Evolutionary conservation across 2,888 invertebrate genomes (phyloP).

Genomic region (Sclerodermus sp.): DNA sequence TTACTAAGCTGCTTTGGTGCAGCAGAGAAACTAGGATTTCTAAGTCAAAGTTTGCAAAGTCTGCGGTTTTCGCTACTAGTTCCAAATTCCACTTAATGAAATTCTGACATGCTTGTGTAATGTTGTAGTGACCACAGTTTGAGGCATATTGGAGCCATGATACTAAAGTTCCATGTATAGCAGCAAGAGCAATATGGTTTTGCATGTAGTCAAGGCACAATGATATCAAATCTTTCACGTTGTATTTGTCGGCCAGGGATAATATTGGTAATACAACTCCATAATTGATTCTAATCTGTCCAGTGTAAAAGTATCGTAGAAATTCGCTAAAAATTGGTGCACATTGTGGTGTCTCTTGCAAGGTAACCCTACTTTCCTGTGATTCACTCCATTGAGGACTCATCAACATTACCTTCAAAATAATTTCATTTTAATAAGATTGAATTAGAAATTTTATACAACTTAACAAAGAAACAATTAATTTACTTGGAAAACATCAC

Average conservation of each 20-base stretch:
- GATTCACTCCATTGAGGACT: constrained; percentile 92
- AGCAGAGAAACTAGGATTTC: constrained; percentile 77
- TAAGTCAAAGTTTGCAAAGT: constrained; percentile 80
- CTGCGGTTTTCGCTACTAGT: constrained; percentile 74
- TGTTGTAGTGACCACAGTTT: constrained; percentile 75
- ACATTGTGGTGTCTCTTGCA: constrained; percentile 85
- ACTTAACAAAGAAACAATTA: not conserved
- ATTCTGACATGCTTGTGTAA: constrained; percentile 76
- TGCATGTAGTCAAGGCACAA: constrained; percentile 88
- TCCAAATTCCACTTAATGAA: constrained; percentile 92
- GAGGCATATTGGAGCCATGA: constrained; percentile 91
- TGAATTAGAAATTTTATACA: not conserved
- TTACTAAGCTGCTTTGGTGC: constrained; percentile 83
- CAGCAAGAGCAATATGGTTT: constrained; percentile 82
- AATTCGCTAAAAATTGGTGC: constrained; percentile 85
- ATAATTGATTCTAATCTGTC: constrained; percentile 83
- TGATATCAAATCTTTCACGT: constrained; percentile 84
- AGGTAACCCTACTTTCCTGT: constrained; percentile 77
- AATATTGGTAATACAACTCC: constrained; percentile 84
- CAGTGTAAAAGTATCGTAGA: constrained; percentile 88
- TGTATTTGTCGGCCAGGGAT: constrained; percentile 91
- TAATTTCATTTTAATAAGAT: not conserved
- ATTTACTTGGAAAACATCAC: constrained; percentile 89
- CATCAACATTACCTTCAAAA: constrained; percentile 87
- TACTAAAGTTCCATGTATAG: constrained; percentile 77